phyloP scores from a whole-genome alignment of 35 echinoderm and acorn worm genomes.

The Anneissia japonica region DNA sequence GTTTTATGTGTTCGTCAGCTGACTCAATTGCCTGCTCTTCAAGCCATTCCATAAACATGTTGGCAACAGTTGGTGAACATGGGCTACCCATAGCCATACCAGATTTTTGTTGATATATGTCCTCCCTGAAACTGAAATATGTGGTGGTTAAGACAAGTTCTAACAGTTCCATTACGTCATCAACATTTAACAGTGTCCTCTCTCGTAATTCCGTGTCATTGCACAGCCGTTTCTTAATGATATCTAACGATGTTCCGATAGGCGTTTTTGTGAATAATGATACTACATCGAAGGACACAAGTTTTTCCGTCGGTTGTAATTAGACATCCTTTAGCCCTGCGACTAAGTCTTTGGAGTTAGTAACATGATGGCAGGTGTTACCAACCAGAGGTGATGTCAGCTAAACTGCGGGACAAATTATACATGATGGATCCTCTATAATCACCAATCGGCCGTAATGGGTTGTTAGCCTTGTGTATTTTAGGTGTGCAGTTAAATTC shows the following conservation, averaged over 20 bases:
- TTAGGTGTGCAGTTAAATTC: slow-evolving; percentile 8
- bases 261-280: slow-evolving; percentile 10
- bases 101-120: slow-evolving; percentile 3
- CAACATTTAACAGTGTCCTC: neutral
- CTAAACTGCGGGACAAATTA: neutral
- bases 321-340: neutral
- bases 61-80: neutral
- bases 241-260: neutral
- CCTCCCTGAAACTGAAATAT: neutral
- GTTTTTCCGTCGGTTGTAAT: neutral
- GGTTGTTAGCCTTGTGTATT: neutral
- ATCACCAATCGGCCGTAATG: slow-evolving; percentile 2
- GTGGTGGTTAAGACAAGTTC: neutral
- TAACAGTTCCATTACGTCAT: slow-evolving; percentile 9
- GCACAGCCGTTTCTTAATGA: neutral
- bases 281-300: neutral
- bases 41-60: neutral
- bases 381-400: neutral
- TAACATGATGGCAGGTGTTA: slow-evolving; percentile 1
- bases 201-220: neutral
- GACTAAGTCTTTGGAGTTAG: neutral
- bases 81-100: slow-evolving; percentile 6
- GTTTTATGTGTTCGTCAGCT: neutral
- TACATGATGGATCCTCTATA: slow-evolving; percentile 9
- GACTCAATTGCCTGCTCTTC: neutral